Evolutionary conservation across 2,797 vertebrate genomes (phyloP).

Genomic region (Typhlichthys subterraneus): DNA sequence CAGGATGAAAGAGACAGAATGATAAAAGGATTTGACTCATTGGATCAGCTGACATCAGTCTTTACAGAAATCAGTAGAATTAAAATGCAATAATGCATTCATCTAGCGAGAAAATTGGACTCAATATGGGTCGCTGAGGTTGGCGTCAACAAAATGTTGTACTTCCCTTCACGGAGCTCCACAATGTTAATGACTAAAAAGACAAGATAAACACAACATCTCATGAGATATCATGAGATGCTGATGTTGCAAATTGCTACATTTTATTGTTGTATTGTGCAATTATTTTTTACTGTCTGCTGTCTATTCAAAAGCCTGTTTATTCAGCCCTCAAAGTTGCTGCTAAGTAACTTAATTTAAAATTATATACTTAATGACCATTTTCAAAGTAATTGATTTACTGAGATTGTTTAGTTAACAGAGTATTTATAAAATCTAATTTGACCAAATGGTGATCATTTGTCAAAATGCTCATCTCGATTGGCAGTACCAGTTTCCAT

Average conservation of each 20-base stretch:
- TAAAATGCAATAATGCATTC: slow-evolving; percentile 7
- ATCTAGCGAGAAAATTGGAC: no score
- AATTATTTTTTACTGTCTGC: no score
- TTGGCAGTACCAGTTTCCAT: slow-evolving; percentile 3
- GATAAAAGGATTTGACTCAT: slow-evolving; percentile 30
- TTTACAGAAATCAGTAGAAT: slow-evolving; percentile 19
- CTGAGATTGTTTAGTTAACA: background rate
- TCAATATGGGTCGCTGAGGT: slow-evolving; percentile 1
- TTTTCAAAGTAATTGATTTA: background rate
- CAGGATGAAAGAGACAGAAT: slow-evolving; percentile 40
- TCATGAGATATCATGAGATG: no score
- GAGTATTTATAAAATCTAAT: background rate
- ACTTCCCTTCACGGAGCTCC: background rate
- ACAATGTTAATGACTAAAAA: background rate
- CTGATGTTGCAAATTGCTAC: no score
- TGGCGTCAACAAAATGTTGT: background rate
- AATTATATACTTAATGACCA: background rate
- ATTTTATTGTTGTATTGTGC: no score
- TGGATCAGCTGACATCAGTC: slow-evolving; percentile 6
- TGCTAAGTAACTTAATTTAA: no score
- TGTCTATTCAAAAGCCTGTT: no score
- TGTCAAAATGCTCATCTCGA: background rate
- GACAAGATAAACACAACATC: no score
- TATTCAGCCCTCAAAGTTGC: no score
- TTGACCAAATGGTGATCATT: background rate